Base-by-base conservation (phyloP, 2,113 vertebrate genomes). In the Nothocercus nigrocapillus region DNA sequence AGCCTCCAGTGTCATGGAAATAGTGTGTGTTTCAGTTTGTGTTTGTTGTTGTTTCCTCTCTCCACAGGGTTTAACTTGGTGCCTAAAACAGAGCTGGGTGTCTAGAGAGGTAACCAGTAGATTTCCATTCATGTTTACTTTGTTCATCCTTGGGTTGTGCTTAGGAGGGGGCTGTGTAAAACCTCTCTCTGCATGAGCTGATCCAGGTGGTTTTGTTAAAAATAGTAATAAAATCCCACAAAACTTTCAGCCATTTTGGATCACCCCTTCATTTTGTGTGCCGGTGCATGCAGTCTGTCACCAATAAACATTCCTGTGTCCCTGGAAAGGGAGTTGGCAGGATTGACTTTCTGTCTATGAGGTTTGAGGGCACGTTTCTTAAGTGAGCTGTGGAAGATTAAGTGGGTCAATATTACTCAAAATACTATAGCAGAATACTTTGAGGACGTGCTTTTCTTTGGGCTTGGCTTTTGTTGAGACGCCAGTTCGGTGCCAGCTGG, bases 371-470 rank as follows among this genome's bases (percentile, higher is more conserved):
- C 54, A 40, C 0, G 0, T 77, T 88, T 91, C 56, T 58, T 47
- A 67, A 63, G 61, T 47, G 63, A 89, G 62, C n/a, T 78, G 30
- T 69, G 53, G 36, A 36, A 49, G 28, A n/a, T 72, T 59, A 42
- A 69, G 66, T 3, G 2, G 44, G 49, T 90, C 85, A 85, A 67
- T 76, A 59, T 68, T 73, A 59, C 70, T 76, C 53, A 36, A 45
- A 82, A 47, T 81, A 83, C 54, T 62, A 15, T 49, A 66, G 34
- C 53, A 63, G 73, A 89, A 93, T 75, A 69, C 66, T 75, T 42
- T 8, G 38, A 88, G 32, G 70, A 34, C 62, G 61, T 30, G 66
- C 72, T 69, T 40, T 67, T 59, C 54, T 32, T 59, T 22, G 8
- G 12, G 12, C 7, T 21, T 5, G 64, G 10, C 78, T 76, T 40